Percentiles rank a stretch among this genome's conserved stretches.
Conservation (phyloP, 2,113 vertebrate species). For the Physeter macrocephalus region DNA sequence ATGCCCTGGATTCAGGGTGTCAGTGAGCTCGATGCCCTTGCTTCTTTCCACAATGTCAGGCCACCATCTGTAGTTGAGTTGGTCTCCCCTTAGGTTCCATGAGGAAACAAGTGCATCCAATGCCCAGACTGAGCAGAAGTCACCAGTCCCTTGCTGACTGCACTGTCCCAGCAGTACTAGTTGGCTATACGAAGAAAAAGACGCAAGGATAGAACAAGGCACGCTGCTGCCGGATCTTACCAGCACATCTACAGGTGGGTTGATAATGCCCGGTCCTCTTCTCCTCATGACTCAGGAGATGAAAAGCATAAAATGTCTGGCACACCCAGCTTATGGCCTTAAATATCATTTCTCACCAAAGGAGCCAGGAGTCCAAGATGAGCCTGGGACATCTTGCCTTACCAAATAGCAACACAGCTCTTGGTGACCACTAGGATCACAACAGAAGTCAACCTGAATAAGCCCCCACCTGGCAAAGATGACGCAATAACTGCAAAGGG, state of each 20-base stretch:
- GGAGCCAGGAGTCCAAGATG: neutral
- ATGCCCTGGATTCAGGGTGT: neutral
- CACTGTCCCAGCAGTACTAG: no score
- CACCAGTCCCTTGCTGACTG: neutral
- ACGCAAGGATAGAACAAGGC: neutral
- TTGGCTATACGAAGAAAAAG: neutral
- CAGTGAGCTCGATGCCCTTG: neutral
- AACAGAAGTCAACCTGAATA: neutral
- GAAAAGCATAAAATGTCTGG: neutral
- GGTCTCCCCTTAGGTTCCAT: neutral
- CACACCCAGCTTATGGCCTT: neutral
- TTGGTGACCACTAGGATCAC: neutral
- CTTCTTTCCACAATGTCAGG: neutral
- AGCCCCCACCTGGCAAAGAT: neutral
- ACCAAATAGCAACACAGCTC: neutral
- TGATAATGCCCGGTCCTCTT: neutral
- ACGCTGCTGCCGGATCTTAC: neutral
- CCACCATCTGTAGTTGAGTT: accelerated
- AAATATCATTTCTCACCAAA: neutral
- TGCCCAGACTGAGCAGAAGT: neutral
- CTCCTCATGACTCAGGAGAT: neutral
- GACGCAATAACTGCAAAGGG: neutral
- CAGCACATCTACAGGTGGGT: no score
- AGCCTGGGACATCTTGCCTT: neutral
- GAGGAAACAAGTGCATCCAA: neutral